Conservation (phyloP, 2,113 vertebrate species). For the Ellobius talpinus region DNA sequence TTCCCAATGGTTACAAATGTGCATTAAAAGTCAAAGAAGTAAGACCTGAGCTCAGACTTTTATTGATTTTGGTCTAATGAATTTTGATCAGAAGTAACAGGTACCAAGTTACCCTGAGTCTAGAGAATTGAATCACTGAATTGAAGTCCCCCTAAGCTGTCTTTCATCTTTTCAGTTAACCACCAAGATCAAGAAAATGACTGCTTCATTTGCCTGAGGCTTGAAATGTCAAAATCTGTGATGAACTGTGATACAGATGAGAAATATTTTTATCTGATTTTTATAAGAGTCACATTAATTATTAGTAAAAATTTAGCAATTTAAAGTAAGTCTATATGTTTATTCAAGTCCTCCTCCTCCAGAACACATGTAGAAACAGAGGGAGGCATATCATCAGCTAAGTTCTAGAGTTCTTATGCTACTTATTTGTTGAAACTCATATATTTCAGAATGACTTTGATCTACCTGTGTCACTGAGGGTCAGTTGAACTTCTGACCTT, state of each 20-base stretch:
- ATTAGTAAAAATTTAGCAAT: not conserved
- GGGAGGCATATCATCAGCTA: not conserved
- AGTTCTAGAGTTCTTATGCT: not conserved
- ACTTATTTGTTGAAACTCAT: not conserved
- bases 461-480: not conserved
- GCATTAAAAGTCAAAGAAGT: not conserved
- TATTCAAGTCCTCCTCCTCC: not conserved
- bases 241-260: not conserved
- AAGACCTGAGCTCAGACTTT: slow-evolving; percentile 20
- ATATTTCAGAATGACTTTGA: not conserved
- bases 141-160: not conserved
- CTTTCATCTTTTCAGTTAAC: not conserved
- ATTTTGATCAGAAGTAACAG: not conserved
- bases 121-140: not conserved
- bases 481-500: not conserved
- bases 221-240: not conserved
- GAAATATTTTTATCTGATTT: not conserved
- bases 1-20: not conserved
- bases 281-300: not conserved
- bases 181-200: not conserved
- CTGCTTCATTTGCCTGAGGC: not conserved
- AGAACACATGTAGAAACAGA: not conserved
- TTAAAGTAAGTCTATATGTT: not conserved
- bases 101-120: not conserved
- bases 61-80: not conserved